Percentiles rank a stretch among this genome's conserved stretches.
Evolutionary conservation across 2,888 invertebrate species (phyloP).

Genomic region (Seira sanloemensis): DNA sequence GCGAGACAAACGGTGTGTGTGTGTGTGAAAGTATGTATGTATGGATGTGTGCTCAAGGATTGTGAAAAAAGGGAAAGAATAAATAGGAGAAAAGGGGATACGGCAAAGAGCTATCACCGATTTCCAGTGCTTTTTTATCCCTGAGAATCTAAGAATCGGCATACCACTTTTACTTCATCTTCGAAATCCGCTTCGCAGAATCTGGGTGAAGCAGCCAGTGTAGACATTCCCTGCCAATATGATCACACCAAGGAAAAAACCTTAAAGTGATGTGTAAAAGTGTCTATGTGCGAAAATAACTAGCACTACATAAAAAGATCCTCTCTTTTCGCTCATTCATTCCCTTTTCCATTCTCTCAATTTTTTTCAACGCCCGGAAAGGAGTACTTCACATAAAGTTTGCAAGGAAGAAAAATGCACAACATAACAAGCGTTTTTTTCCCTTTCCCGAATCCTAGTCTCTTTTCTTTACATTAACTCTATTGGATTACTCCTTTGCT

Average conservation of each 20-base stretch:
- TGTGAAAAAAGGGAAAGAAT: background rate
- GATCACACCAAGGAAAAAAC: background rate
- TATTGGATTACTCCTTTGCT: background rate
- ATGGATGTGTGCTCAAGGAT: slow-evolving; percentile 12
- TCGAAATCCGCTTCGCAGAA: slow-evolving; percentile 48
- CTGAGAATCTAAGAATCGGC: slow-evolving; percentile 45
- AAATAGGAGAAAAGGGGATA: background rate
- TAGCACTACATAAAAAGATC: slow-evolving; percentile 1
- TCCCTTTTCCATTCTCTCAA: background rate
- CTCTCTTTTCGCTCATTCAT: background rate
- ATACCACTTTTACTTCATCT: slow-evolving; percentile 48
- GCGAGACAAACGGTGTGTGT: background rate
- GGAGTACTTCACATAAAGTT: background rate
- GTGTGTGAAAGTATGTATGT: background rate
- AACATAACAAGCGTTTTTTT: background rate
- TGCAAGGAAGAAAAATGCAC: background rate
- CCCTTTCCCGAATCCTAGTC: too few relatives aligned
- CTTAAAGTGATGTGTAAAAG: background rate
- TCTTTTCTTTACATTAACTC: slow-evolving; percentile 1
- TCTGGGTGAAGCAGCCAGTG: too few relatives aligned
- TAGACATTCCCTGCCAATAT: background rate
- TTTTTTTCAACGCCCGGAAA: background rate
- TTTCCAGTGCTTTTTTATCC: slow-evolving; percentile 48
- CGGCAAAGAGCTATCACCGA: slow-evolving; percentile 22
- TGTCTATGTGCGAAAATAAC: background rate